Evolutionary conservation across 2,797 vertebrate species (phyloP).

Genomic region (Danio tinwini): DNA sequence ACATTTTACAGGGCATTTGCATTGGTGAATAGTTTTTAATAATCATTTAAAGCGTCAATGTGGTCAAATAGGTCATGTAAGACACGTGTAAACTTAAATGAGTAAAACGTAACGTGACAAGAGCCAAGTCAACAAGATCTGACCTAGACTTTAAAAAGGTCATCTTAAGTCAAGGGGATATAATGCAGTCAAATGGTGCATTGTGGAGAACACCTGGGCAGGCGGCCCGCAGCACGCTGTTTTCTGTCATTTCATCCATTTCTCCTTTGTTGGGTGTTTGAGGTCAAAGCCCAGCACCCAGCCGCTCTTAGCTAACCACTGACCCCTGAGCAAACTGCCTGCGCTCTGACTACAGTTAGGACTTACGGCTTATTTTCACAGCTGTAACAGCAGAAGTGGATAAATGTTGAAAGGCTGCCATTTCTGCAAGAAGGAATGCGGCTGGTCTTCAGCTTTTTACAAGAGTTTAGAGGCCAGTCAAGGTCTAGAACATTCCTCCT

Average conservation of each 20-base stretch:
- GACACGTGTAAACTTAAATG: constrained; percentile 30
- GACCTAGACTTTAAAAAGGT: constrained; percentile 30
- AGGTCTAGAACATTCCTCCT: constrained; percentile 26
- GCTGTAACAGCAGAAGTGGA: constrained; percentile 49
- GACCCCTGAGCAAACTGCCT: constrained; percentile 48
- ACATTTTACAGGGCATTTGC: not conserved
- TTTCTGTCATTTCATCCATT: constrained; percentile 47
- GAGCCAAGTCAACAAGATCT: constrained; percentile 37
- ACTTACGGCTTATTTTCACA: constrained; percentile 57
- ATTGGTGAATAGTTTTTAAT: not conserved
- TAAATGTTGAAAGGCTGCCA: constrained; percentile 22
- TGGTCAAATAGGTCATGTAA: constrained; percentile 3
- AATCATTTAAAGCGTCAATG: constrained; percentile 1
- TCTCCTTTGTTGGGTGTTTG: constrained; percentile 30
- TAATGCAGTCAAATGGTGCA: constrained; percentile 50
- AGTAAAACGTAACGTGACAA: constrained; percentile 50
- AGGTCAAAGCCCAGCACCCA: constrained; percentile 41
- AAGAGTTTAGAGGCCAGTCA: constrained; percentile 27
- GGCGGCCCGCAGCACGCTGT: constrained; percentile 27
- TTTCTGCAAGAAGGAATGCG: constrained; percentile 42
- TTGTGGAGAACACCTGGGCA: constrained; percentile 55
- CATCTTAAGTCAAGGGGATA: constrained; percentile 42
- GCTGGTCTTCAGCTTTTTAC: constrained; percentile 8
- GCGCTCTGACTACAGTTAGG: constrained; percentile 19
- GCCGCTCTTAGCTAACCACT: constrained; percentile 44